Evolutionary conservation across 2,888 invertebrate species (phyloP).

Genomic region (Tetragonisca angustula): DNA sequence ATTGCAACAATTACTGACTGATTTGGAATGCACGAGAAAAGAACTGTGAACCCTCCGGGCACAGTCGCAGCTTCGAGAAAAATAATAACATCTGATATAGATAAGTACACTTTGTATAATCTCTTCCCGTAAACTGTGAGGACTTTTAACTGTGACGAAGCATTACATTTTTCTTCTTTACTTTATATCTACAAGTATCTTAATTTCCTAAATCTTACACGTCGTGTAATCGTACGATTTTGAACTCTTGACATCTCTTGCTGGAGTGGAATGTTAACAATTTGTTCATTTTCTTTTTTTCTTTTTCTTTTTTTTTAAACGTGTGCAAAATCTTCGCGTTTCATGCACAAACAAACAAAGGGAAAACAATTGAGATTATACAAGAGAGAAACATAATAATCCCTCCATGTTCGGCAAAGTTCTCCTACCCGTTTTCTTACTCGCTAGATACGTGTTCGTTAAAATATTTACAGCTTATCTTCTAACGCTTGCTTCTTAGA

Average conservation of each 20-base stretch:
- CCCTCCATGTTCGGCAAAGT: slow-evolving; percentile 3
- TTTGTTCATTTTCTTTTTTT: too few species aligned
- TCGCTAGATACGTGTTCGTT: slow-evolving; percentile 1
- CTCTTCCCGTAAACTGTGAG: neutral
- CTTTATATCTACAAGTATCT: slow-evolving; percentile 16
- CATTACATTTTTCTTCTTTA: neutral
- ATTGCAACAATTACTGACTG: neutral
- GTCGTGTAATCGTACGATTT: neutral
- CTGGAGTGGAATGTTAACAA: slow-evolving; percentile 31
- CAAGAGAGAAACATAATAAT: neutral
- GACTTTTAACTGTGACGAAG: slow-evolving; percentile 9
- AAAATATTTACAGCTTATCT: slow-evolving; percentile 32
- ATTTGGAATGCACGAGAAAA: slow-evolving; percentile 26
- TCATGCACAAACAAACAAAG: neutral
- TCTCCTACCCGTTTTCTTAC: slow-evolving; percentile 2
- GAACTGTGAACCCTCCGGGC: neutral
- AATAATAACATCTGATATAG: slow-evolving; percentile 13
- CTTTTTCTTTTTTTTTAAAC: neutral
- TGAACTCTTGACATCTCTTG: slow-evolving; percentile 6
- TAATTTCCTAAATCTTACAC: slow-evolving; percentile 17
- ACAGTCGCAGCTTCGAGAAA: slow-evolving; percentile 1
- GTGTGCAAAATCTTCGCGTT: neutral
- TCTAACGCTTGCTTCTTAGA: slow-evolving; percentile 11
- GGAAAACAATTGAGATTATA: neutral
- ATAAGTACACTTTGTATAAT: slow-evolving; percentile 45